Conservation (phyloP, 2,888 invertebrate species). For the Iselma pallidipennis region DNA sequence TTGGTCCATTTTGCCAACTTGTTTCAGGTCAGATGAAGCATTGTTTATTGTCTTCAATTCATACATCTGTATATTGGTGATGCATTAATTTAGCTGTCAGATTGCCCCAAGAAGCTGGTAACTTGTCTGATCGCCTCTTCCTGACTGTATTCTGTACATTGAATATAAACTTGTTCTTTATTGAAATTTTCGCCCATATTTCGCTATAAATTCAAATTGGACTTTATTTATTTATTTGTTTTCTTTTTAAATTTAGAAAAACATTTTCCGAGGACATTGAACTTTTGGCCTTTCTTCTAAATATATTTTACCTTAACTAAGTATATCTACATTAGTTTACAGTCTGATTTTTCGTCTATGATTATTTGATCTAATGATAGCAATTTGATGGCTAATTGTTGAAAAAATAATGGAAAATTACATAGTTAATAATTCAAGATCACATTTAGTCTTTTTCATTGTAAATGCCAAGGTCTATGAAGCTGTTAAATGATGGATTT, state of each 20-base stretch:
- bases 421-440: not conserved
- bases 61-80: not conserved
- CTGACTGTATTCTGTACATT: too few species aligned
- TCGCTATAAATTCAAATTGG: not conserved
- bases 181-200: not conserved
- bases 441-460: not conserved
- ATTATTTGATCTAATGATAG: not conserved
- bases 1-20: conserved; percentile 8
- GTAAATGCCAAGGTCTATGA: not conserved
- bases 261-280: not conserved
- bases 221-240: not conserved
- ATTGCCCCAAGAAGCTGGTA: not conserved
- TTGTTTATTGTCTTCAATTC: conserved; percentile 8
- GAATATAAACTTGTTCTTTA: not conserved
- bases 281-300: not conserved
- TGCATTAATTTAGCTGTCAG: conserved; percentile 7
- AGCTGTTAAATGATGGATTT: not conserved
- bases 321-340: not conserved
- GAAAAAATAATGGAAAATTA: not conserved
- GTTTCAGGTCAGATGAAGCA: conserved; percentile 2
- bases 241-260: too few species aligned
- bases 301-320: not conserved
- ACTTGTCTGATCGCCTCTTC: too few species aligned
- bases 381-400: not conserved
- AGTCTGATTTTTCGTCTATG: not conserved